Percentiles rank a stretch among this genome's conserved stretches.
These are phyloP conservation scores for Cepaea nemoralis DNA, from an alignment of 1,140 invertebrate species.

Conservation along the genomic window DNA sequence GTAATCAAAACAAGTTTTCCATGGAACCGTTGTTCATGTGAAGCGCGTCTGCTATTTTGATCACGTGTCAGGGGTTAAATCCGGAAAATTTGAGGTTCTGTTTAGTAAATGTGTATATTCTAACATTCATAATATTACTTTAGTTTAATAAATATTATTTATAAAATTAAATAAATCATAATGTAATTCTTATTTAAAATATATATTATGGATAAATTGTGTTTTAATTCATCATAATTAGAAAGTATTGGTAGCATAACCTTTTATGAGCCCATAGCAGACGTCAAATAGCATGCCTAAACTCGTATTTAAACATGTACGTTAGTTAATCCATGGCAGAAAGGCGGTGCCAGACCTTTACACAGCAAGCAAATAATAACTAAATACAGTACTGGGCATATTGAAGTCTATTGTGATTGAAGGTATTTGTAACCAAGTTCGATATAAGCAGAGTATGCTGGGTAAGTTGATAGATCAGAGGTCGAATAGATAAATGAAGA, in stretches of 20 bases:
- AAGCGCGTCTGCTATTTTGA: constrained; percentile 14
- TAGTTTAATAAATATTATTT: no score
- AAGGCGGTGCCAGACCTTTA: background rate
- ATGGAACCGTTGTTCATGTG: background rate
- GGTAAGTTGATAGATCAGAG: no score
- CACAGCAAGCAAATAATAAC: no score
- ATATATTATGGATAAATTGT: background rate
- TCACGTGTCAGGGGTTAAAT: constrained; percentile 4
- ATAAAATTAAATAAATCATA: no score
- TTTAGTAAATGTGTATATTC: background rate
- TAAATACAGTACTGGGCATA: no score
- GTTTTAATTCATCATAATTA: background rate
- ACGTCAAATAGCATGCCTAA: background rate
- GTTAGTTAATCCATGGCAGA: background rate
- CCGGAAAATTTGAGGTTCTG: constrained; percentile 7
- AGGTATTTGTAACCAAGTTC: no score
- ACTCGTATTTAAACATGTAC: background rate
- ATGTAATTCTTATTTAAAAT: background rate
- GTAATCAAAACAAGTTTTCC: background rate
- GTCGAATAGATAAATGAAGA: background rate
- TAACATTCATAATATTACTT: background rate
- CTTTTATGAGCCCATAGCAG: background rate
- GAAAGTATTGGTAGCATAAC: background rate
- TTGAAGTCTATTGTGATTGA: no score
- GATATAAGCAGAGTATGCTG: no score